Evolutionary conservation across 2,113 vertebrate species (phyloP).

Genomic region (Pseudorasbora parva): DNA sequence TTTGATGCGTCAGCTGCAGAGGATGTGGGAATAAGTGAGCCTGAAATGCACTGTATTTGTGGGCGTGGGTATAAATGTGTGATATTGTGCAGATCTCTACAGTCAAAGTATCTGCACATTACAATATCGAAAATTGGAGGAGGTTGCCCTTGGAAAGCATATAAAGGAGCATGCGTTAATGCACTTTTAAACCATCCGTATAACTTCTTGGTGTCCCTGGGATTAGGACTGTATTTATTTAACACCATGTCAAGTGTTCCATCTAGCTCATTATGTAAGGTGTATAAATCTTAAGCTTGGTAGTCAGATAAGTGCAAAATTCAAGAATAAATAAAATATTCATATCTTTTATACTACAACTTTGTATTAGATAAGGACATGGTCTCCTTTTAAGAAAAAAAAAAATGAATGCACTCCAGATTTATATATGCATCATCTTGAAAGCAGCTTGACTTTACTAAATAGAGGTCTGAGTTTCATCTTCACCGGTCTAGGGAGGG

Average conservation of each 20-base stretch:
- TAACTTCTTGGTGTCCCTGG: neutral
- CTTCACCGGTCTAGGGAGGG: constrained; percentile 48
- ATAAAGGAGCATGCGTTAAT: neutral
- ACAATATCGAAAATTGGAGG: neutral
- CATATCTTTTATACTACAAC: neutral
- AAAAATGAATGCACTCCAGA: constrained; percentile 9
- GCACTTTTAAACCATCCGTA: neutral
- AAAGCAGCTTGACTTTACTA: constrained; percentile 49
- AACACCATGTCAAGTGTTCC: neutral
- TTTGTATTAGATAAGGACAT: constrained; percentile 39
- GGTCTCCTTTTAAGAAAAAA: constrained; percentile 37
- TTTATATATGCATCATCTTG: constrained; percentile 57
- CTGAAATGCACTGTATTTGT: neutral
- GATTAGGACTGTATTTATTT: neutral
- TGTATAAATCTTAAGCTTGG: neutral
- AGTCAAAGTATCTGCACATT: neutral
- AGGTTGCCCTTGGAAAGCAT: neutral
- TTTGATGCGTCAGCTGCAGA: constrained; percentile 36
- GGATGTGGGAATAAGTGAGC: constrained; percentile 27
- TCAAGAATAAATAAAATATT: constrained; percentile 5
- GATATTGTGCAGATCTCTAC: neutral
- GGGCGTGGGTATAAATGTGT: neutral
- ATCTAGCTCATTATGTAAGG: neutral
- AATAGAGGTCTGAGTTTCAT: constrained; percentile 47
- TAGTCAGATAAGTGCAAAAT: constrained; percentile 8